A percentile compares a stretch with the other conserved stretches of the same genome.
Conservation (phyloP, 2,888 invertebrate species). For the Amblyteles armatorius region DNA sequence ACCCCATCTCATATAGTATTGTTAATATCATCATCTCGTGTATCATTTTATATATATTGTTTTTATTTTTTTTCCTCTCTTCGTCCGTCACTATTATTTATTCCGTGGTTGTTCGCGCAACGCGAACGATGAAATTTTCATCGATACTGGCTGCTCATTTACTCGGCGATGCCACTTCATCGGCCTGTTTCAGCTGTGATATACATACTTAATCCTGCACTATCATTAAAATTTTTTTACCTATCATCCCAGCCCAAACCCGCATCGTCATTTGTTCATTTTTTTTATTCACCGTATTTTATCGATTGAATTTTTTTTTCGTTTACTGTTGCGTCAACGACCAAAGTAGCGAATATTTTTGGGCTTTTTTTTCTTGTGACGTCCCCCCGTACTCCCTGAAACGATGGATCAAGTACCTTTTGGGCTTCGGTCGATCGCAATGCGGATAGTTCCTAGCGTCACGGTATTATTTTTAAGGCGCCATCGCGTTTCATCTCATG, state of each 20-base stretch:
- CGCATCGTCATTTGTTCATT: conserved; percentile 22
- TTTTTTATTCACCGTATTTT: not conserved
- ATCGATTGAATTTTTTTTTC: conserved; percentile 6
- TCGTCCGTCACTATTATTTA: conserved; percentile 52
- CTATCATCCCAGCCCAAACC: not conserved
- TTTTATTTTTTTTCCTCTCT: not conserved
- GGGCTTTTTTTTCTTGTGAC: conserved; percentile 24
- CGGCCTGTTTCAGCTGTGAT: conserved; percentile 70
- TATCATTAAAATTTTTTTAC: conserved; percentile 24
- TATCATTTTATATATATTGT: not conserved
- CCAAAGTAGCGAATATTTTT: conserved; percentile 27
- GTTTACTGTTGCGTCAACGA: conserved; percentile 33
- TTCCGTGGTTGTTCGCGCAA: conserved; percentile 36
- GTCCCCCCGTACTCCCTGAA: conserved; percentile 42
- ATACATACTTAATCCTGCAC: conserved; percentile 64
- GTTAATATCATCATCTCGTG: not conserved
- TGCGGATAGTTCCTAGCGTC: conserved; percentile 83
- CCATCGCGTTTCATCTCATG: conserved; percentile 78
- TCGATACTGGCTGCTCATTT: conserved; percentile 49
- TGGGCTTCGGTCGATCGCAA: conserved; percentile 70
- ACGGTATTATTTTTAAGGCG: conserved; percentile 83
- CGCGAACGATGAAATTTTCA: conserved; percentile 50
- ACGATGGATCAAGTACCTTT: conserved; percentile 36
- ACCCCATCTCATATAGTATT: not conserved
- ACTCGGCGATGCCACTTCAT: conserved; percentile 58